Evolutionary conservation across 37 sponge, comb jelly and placozoan species (phyloP), one percentile per base, ranked within the genome.

Genomic region (Geodia barretti): DNA sequence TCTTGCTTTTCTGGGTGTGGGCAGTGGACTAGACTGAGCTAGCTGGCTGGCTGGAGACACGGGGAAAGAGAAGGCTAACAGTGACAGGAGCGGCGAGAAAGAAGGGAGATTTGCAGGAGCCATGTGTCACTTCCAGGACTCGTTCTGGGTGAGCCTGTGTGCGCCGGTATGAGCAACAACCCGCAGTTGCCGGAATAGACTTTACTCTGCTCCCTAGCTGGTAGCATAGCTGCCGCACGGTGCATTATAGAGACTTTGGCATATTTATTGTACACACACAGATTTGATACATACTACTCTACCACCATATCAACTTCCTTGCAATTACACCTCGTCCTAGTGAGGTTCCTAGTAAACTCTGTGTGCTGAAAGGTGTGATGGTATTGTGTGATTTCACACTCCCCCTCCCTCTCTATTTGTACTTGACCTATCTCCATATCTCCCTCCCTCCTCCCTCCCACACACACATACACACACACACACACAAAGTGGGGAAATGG

Each of bases 401-500:
- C 9, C 9, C 41, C 9, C 36, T 30, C 41, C 4, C 77, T 59
- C 34, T 65, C 2, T 39, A 79, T 68, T 21, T n/a, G n/a, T n/a
- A n/a, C n/a, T n/a, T n/a, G n/a, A n/a, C n/a, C n/a, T n/a, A n/a
- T n/a, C n/a, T n/a, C n/a, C n/a, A n/a, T n/a, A n/a, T n/a, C n/a
- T n/a, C n/a, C n/a, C n/a, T n/a, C n/a, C n/a, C n/a, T n/a, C n/a
- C n/a, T n/a, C n/a, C n/a, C n/a, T n/a, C n/a, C n/a, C n/a, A n/a
- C n/a, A n/a, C n/a, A n/a, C n/a, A n/a, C n/a, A n/a, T n/a, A n/a
- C n/a, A n/a, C n/a, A n/a, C n/a, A n/a, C n/a, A n/a, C 37, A 4
- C 69, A 58, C 21, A 67, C 19, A 34, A 61, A 94, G 94, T 80
- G 43, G 14, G 83, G 70, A 31, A 74, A 80, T 72, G 95, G 95